Percentiles rank a stretch among this genome's conserved stretches.
Evolutionary conservation across 2,888 invertebrate species (phyloP).

Genomic region (Diachrysia chrysitis): DNA sequence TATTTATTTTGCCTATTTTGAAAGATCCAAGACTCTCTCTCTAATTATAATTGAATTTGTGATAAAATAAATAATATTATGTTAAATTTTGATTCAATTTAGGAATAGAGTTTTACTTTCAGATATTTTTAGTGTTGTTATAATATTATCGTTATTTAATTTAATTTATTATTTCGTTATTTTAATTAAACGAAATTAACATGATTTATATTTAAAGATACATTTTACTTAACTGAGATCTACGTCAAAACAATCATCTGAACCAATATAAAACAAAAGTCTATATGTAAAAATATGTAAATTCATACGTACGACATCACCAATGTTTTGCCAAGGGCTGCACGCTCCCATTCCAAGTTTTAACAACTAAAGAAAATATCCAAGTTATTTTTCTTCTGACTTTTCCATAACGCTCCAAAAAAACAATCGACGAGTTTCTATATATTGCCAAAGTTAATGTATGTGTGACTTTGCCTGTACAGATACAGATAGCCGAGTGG

Average conservation of each 20-base stretch:
- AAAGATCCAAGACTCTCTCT: background rate
- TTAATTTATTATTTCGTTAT: no score
- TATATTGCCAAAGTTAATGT: background rate
- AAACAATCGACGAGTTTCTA: constrained; percentile 16
- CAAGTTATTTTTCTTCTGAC: constrained; percentile 19
- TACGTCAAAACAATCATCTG: background rate
- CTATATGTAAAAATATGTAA: constrained; percentile 19
- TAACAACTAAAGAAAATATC: constrained; percentile 49
- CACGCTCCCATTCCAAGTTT: constrained; percentile 39
- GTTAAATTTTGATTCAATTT: no score
- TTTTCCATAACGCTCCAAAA: constrained; percentile 44
- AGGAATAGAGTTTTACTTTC: no score
- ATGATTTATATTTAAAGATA: no score
- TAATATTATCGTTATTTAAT: no score
- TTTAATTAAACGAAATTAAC: no score
- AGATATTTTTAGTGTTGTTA: no score
- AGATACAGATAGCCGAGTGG: background rate
- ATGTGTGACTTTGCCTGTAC: background rate
- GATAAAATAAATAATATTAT: background rate
- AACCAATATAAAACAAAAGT: constrained; percentile 22
- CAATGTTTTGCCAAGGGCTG: constrained; percentile 37
- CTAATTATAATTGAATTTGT: background rate
- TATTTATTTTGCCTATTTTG: background rate
- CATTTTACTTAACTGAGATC: no score
- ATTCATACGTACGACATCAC: constrained; percentile 6